Percentiles rank a stretch among this genome's conserved stretches.
Evolutionary conservation across 2,888 invertebrate genomes (phyloP).

Genomic region (Temnothorax unifasciatus): DNA sequence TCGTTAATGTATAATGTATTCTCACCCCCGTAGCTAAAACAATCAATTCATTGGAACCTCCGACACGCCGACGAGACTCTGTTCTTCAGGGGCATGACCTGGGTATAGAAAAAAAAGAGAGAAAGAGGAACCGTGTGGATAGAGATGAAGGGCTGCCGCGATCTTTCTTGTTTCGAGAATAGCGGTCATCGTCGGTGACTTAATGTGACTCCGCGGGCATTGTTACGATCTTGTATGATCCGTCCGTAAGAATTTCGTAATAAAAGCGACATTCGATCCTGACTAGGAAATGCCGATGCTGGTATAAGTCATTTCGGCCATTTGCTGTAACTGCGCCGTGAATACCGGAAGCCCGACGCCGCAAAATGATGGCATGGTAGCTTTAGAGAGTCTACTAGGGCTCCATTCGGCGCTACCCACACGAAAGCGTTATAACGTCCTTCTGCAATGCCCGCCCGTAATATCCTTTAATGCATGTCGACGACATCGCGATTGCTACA

Average conservation of each 20-base stretch:
- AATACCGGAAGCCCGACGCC: constrained; percentile 50
- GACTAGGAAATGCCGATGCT: constrained; percentile 48
- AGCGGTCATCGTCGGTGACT: constrained; percentile 22
- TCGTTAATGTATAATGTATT: constrained; percentile 82
- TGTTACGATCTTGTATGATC: constrained; percentile 14
- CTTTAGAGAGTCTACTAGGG: constrained; percentile 39
- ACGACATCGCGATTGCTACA: constrained; percentile 40
- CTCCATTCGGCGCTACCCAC: constrained; percentile 48
- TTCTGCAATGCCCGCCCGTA: constrained; percentile 27
- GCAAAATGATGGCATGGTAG: constrained; percentile 48
- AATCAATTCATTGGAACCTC: constrained; percentile 70
- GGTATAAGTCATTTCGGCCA: constrained; percentile 46
- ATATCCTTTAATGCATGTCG: constrained; percentile 52
- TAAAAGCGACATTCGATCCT: constrained; percentile 48
- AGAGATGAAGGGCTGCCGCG: neutral
- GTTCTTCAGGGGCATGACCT: constrained; percentile 6
- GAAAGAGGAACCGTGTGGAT: constrained; percentile 52
- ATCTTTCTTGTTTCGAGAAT: constrained; percentile 31
- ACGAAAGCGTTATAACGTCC: constrained; percentile 45
- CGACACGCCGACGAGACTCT: constrained; percentile 47
- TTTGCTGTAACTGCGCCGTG: constrained; percentile 53
- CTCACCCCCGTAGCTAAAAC: constrained; percentile 82
- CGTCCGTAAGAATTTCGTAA: constrained; percentile 29
- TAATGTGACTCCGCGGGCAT: constrained; percentile 29
- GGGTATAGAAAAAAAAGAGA: neutral